These are phyloP conservation scores for Synergus laeviventris DNA, from an alignment of 2,888 invertebrate species.

Conservation along the genomic window DNA sequence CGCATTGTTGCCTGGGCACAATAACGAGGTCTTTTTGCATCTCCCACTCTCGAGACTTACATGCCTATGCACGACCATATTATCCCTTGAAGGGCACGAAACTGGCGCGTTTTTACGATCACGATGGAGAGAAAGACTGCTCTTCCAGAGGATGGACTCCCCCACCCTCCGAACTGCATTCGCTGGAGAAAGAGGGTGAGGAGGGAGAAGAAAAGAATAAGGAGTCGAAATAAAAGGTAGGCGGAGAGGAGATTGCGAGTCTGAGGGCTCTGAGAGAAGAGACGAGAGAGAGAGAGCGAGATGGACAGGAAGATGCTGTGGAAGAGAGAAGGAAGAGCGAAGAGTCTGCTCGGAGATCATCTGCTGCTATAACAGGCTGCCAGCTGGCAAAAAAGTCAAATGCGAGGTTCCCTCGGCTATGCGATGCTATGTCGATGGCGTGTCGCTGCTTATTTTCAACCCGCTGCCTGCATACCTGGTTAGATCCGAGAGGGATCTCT, in stretches of 20 bases:
- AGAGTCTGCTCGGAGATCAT: constrained; percentile 70
- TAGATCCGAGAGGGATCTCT: constrained; percentile 69
- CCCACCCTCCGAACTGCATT: constrained; percentile 18
- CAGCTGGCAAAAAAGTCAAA: constrained; percentile 75
- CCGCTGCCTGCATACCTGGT: constrained; percentile 73
- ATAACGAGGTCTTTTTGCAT: constrained; percentile 19
- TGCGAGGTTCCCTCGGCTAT: constrained; percentile 68
- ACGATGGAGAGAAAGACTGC: constrained; percentile 54
- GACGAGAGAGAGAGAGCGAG: constrained; percentile 45
- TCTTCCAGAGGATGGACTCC: constrained; percentile 45
- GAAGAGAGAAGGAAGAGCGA: constrained; percentile 49
- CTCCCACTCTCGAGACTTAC: constrained; percentile 17
- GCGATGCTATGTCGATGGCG: constrained; percentile 74
- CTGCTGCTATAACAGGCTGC: constrained; percentile 74
- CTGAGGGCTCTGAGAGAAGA: constrained; percentile 46
- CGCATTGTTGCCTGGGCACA: constrained; percentile 2
- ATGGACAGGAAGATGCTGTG: constrained; percentile 48
- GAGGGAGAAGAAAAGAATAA: constrained; percentile 58
- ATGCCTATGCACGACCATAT: constrained; percentile 53
- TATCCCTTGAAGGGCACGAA: constrained; percentile 60
- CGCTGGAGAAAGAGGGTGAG: constrained; percentile 10
- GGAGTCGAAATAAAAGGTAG: constrained; percentile 64
- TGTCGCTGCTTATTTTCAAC: constrained; percentile 75
- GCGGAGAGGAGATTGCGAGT: constrained; percentile 48
- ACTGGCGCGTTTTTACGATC: constrained; percentile 65